A percentile compares a stretch with the other conserved stretches of the same genome.
Conservation (phyloP, 2,113 vertebrate species). For the Halcyon senegalensis region DNA sequence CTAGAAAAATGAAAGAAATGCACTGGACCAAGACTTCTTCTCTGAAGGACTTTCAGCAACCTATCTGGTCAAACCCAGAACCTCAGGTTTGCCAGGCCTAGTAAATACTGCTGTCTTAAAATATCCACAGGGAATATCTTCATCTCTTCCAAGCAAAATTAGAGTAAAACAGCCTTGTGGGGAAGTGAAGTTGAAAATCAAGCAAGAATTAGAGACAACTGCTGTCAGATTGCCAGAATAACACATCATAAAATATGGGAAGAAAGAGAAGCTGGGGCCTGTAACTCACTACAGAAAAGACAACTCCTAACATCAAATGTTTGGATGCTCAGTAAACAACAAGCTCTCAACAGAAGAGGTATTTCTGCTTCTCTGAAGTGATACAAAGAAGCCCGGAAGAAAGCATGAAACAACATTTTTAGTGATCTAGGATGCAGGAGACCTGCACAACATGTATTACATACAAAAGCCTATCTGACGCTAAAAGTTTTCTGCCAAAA, state of each 20-base stretch:
- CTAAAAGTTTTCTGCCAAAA: not conserved
- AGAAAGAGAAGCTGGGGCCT: not conserved
- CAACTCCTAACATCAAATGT: not conserved
- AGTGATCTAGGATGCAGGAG: not conserved
- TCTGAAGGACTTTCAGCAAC: not conserved
- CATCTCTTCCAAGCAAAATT: not conserved
- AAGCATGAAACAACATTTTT: not conserved
- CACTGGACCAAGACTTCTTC: not conserved
- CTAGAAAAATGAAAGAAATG: not conserved
- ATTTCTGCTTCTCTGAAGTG: not conserved
- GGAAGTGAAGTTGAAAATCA: not conserved
- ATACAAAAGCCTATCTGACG: not conserved
- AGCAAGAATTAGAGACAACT: not conserved
- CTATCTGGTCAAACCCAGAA: conserved; percentile 11
- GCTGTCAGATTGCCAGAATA: not conserved
- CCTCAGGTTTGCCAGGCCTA: not conserved
- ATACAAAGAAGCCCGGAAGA: not conserved
- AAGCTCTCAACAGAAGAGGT: not conserved
- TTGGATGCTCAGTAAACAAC: not conserved
- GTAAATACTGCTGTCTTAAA: not conserved
- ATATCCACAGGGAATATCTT: not conserved
- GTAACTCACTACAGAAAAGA: not conserved
- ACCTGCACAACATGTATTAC: not conserved
- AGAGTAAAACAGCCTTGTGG: not conserved
- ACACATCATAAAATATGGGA: not conserved